Conservation (phyloP, 2,113 vertebrate species). For the Brienomyrus brachyistius region DNA sequence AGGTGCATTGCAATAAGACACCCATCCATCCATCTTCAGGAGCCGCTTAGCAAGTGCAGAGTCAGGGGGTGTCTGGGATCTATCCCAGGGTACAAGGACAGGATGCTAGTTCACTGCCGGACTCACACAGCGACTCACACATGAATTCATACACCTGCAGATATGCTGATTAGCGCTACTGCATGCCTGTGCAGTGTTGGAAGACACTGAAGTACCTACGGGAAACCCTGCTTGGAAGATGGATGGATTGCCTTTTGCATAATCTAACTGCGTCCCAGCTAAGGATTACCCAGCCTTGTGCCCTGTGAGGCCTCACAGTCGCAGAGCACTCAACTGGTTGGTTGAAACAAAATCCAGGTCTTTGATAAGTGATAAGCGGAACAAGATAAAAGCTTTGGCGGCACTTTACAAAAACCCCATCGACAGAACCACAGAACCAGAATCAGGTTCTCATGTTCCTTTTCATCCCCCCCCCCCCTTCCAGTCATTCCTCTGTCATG, state of each 20-base stretch:
- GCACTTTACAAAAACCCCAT: background rate
- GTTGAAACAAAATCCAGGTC: background rate
- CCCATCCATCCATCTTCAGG: background rate
- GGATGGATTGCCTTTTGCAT: no score
- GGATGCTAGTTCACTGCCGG: background rate
- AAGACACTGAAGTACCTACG: background rate
- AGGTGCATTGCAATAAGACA: background rate
- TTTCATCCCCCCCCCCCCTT: background rate
- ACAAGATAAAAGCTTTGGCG: background rate
- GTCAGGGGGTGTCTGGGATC: background rate
- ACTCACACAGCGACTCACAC: background rate
- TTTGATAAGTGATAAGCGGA: background rate
- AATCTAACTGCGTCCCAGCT: no score
- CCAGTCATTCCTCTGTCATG: conserved; percentile 6
- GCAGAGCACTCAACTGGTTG: background rate
- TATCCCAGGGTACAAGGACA: background rate
- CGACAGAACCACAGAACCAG: background rate
- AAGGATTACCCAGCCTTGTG: no score
- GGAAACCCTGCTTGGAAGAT: background rate
- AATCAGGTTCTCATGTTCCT: background rate
- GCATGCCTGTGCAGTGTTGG: background rate
- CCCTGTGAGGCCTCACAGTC: background rate
- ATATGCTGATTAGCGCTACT: background rate
- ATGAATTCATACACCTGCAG: background rate
- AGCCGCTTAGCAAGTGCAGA: background rate